These are phyloP conservation scores for Melieria picta DNA, from an alignment of 2,888 invertebrate species.

Conservation along the genomic window DNA sequence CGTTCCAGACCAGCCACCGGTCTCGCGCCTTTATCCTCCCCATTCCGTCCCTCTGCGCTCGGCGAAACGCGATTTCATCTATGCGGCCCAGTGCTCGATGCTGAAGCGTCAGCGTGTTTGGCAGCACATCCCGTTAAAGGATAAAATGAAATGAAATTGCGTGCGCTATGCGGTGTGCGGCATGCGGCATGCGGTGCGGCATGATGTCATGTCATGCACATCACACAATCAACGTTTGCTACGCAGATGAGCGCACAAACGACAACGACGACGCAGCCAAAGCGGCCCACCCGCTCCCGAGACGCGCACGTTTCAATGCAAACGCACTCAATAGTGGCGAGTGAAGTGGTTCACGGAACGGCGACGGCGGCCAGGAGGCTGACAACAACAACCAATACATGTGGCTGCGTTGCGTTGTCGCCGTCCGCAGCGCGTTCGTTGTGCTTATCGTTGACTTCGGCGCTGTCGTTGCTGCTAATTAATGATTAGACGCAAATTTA, in stretches of 20 bases:
- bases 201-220: slow-evolving; percentile 34
- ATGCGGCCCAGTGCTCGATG: too few species aligned
- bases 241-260: slow-evolving; percentile 9
- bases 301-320: too few species aligned
- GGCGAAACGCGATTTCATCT: too few species aligned
- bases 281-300: neutral
- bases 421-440: too few species aligned
- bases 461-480: slow-evolving; percentile 33
- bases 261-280: slow-evolving; percentile 15
- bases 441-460: slow-evolving; percentile 12
- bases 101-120: too few species aligned
- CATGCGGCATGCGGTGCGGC: slow-evolving; percentile 9
- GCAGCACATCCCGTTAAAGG: slow-evolving; percentile 33
- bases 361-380: too few species aligned
- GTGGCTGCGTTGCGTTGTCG: slow-evolving; percentile 11
- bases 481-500: slow-evolving; percentile 41
- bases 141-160: slow-evolving; percentile 29
- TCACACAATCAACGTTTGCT: slow-evolving; percentile 1
- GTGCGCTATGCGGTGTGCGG: slow-evolving; percentile 11
- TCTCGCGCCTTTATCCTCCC: too few species aligned
- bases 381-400: slow-evolving; percentile 4
- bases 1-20: too few species aligned
- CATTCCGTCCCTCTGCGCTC: too few species aligned
- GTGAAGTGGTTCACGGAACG: too few species aligned
- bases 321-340: too few species aligned